Percentiles rank a stretch among this genome's conserved stretches.
Evolutionary conservation across 2,113 vertebrate species (phyloP).

Genomic region (Syrmaticus mikado): DNA sequence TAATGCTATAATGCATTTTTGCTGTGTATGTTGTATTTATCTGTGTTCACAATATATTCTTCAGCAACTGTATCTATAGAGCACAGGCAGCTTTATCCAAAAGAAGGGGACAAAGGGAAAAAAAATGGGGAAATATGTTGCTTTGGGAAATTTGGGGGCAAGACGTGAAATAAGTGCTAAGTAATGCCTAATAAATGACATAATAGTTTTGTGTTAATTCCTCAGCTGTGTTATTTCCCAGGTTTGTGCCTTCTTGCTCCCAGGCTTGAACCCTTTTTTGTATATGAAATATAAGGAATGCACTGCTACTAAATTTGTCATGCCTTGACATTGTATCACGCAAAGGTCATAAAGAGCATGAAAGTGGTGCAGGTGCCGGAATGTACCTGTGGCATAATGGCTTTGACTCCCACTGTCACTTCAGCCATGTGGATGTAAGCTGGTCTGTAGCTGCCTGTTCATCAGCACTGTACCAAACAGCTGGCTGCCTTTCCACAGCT

Average conservation of each 20-base stretch:
- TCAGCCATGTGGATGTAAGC: background rate
- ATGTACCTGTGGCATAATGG: rapidly evolving
- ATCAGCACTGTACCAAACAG: background rate
- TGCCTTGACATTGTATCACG: conserved; percentile 63
- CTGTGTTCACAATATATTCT: conserved; percentile 59
- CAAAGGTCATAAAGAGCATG: conserved; percentile 14
- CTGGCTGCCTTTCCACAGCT: background rate
- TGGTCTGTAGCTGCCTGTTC: conserved; percentile 1
- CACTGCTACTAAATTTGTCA: conserved; percentile 55
- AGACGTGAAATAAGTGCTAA: conserved; percentile 56
- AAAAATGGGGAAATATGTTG: conserved; percentile 38
- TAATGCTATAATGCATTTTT: conserved; percentile 65
- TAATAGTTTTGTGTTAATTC: conserved; percentile 36
- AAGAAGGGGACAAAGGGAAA: conserved; percentile 53
- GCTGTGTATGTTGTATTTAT: conserved; percentile 66
- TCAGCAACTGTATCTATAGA: conserved; percentile 56
- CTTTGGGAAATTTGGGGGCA: conserved; percentile 46
- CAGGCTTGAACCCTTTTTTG: conserved; percentile 47
- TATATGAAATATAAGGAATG: conserved; percentile 58
- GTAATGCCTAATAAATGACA: conserved; percentile 64
- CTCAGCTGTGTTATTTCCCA: conserved; percentile 57
- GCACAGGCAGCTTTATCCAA: conserved; percentile 63
- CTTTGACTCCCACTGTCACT: conserved; percentile 16
- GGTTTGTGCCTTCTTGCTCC: conserved; percentile 66
- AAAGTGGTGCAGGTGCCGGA: background rate